These are phyloP conservation scores for Eristalis arbustorum DNA, from an alignment of 2,888 invertebrate genomes.

Conservation along the genomic window DNA sequence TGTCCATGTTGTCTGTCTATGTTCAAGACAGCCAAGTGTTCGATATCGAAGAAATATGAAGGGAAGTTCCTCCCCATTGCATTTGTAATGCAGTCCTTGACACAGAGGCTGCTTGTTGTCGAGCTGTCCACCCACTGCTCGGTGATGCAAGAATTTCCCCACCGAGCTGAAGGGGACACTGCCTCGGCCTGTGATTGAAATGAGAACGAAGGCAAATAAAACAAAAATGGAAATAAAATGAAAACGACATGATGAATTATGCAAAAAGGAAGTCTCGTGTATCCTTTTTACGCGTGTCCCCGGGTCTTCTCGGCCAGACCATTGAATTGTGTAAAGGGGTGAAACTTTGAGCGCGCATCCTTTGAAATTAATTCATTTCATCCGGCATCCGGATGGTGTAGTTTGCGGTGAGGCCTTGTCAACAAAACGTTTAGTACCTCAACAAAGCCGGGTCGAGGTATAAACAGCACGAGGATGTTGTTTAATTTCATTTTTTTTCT, in stretches of 20 bases:
- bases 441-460: not conserved
- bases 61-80: not conserved
- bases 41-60: not conserved
- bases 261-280: not conserved
- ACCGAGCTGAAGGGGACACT: not conserved
- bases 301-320: not conserved
- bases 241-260: not conserved
- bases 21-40: not conserved
- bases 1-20: too few relatives aligned
- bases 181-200: not conserved
- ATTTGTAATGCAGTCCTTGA: not conserved
- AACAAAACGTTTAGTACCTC: slow-evolving; percentile 7
- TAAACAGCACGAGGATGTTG: slow-evolving; percentile 9
- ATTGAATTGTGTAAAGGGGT: not conserved
- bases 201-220: slow-evolving; percentile 5
- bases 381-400: not conserved
- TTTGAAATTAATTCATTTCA: slow-evolving; percentile 6
- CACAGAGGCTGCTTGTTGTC: not conserved
- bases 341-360: not conserved
- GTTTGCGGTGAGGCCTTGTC: not conserved
- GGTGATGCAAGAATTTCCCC: not conserved
- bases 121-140: not conserved
- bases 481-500: not conserved
- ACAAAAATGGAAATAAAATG: slow-evolving; percentile 4
- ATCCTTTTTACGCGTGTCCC: not conserved